Evolutionary conservation across 2,797 vertebrate species (phyloP).

Genomic region (Notamacropus eugenii): DNA sequence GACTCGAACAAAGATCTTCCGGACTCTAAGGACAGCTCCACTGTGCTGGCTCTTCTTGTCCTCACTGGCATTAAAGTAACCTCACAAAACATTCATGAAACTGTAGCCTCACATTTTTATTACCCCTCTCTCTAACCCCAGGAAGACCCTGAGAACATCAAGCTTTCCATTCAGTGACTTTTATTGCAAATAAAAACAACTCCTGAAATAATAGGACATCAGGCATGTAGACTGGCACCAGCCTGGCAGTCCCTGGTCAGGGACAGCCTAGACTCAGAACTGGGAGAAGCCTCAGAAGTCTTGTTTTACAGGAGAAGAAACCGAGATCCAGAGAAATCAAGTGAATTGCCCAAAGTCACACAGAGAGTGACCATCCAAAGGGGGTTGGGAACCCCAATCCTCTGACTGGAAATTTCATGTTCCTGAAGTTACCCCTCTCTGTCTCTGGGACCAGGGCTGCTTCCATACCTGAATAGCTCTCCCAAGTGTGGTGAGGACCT

Average conservation of each 20-base stretch:
- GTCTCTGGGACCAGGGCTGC: no score
- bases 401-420: background rate
- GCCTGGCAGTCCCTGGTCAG: no score
- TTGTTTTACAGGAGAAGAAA: background rate
- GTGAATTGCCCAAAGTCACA: background rate
- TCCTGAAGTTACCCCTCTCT: background rate
- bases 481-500: background rate
- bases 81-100: background rate
- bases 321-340: background rate
- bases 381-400: no score
- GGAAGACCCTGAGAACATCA: background rate
- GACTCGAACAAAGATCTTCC: no score
- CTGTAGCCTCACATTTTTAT: background rate
- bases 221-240: background rate
- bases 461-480: background rate
- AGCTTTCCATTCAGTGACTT: background rate
- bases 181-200: background rate
- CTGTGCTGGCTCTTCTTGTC: no score
- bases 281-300: background rate
- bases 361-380: background rate
- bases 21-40: no score
- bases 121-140: background rate
- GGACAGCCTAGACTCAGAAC: background rate
- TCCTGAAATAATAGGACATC: no score
- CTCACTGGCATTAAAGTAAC: no score